These are phyloP conservation scores for Sylvilagus bachmani DNA, from an alignment of 2,113 vertebrate genomes.

Conservation along the genomic window DNA sequence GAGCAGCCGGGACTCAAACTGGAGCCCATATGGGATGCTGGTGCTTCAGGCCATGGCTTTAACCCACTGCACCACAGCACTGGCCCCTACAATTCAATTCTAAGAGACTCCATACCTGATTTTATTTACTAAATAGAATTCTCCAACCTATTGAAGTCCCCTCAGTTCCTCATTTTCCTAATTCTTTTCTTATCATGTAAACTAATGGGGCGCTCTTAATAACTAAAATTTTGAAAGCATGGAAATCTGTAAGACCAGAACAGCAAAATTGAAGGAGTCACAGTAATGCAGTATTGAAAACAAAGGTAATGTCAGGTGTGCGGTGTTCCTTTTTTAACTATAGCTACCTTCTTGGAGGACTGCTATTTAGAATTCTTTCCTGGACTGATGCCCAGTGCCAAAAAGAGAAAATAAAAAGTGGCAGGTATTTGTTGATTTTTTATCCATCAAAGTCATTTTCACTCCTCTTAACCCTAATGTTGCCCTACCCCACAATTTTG, in stretches of 20 bases:
- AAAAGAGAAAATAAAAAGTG: background rate
- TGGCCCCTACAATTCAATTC: background rate
- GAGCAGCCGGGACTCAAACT: too few relatives aligned
- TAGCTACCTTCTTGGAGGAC: background rate
- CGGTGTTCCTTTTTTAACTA: background rate
- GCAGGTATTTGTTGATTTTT: background rate
- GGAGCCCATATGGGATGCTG: too few relatives aligned
- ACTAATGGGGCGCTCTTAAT: constrained; percentile 4
- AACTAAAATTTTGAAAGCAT: background rate
- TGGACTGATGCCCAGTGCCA: background rate
- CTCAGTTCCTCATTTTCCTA: background rate
- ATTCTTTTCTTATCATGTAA: background rate
- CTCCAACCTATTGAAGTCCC: background rate
- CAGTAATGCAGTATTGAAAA: background rate
- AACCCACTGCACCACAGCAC: too few relatives aligned
- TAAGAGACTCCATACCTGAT: background rate
- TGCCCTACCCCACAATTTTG: background rate
- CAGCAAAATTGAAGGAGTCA: background rate
- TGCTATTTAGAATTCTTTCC: background rate
- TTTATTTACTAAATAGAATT: constrained; percentile 20
- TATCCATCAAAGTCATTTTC: background rate
- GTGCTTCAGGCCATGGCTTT: too few relatives aligned
- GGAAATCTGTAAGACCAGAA: background rate
- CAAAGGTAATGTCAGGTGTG: background rate
- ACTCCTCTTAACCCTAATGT: background rate